phyloP scores from a whole-genome alignment of 2,797 vertebrate genomes.

The Hypotaenidia philippensis region DNA sequence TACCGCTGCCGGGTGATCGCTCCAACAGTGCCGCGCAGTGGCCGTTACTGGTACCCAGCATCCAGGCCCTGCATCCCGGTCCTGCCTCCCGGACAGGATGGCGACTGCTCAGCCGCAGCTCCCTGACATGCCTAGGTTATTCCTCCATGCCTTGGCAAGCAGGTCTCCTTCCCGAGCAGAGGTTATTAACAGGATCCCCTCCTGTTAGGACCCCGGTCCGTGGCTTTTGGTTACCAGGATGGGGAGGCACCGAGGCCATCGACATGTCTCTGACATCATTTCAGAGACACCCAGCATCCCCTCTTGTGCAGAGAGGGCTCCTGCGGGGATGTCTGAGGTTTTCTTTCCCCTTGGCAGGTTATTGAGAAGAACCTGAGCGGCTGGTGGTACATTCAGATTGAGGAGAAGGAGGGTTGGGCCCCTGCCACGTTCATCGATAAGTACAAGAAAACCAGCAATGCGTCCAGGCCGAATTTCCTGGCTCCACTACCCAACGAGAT shows the following conservation, averaged over 20 bases:
- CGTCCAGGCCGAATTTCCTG: constrained; percentile 93
- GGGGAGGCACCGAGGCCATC: accelerated
- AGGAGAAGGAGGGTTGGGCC: constrained; percentile 98
- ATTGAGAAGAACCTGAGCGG: constrained; percentile 97
- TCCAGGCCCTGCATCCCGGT: accelerated
- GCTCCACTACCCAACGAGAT: constrained; percentile 92
- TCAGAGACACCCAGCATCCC: neutral
- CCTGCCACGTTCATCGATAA: constrained; percentile 97
- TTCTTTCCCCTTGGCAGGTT: constrained; percentile 81
- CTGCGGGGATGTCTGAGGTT: neutral
- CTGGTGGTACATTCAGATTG: constrained; percentile 99
- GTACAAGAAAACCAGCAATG: constrained; percentile 97
- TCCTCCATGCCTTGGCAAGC: neutral
- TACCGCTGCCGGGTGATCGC: neutral
- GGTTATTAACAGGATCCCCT: neutral
- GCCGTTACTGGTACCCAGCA: neutral
- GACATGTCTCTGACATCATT: neutral
- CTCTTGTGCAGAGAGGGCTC: neutral
- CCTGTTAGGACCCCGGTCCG: neutral
- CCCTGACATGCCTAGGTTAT: accelerated
- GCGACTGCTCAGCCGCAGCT: neutral
- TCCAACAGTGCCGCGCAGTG: constrained; percentile 67
- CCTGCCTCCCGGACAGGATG: neutral
- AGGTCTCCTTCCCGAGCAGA: neutral
- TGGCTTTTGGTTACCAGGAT: neutral